These are phyloP conservation scores for Mizuhopecten yessoensis DNA, from an alignment of 1,140 invertebrate species.

Conservation along the genomic window DNA sequence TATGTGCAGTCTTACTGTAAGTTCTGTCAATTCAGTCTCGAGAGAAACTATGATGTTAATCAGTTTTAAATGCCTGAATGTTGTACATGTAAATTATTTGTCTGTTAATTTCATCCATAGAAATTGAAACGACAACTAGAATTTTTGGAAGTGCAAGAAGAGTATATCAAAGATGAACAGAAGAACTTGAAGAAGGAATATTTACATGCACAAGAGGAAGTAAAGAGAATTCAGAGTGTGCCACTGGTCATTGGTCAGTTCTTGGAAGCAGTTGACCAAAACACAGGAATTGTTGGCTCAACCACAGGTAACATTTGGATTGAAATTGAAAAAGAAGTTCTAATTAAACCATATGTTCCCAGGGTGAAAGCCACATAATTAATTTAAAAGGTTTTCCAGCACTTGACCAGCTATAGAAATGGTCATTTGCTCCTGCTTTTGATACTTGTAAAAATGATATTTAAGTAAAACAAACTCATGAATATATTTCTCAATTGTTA, in stretches of 20 bases:
- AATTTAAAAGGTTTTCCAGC: background rate
- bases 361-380: too few species aligned
- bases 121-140: slow-evolving; percentile 98
- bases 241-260: slow-evolving; percentile 99
- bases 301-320: slow-evolving; percentile 86
- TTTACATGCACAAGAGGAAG: slow-evolving; percentile 98
- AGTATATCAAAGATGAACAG: slow-evolving; percentile 99
- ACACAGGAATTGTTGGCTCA: slow-evolving; percentile 96
- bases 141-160: slow-evolving; percentile 98
- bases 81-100: too few species aligned
- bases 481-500: too few species aligned
- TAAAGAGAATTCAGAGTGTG: slow-evolving; percentile 98
- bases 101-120: too few species aligned
- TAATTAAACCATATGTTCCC: too few species aligned
- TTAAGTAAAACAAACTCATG: too few species aligned
- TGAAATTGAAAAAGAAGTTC: background rate
- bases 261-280: slow-evolving; percentile 98
- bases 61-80: too few species aligned
- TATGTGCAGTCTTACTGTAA: too few species aligned
- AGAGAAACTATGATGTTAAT: too few species aligned
- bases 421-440: background rate
- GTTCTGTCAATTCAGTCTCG: too few species aligned
- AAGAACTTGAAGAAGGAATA: slow-evolving; percentile 99
- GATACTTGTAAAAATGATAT: background rate
- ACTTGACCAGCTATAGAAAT: too few species aligned